A percentile compares a stretch with the other conserved stretches of the same genome.
These are phyloP conservation scores for Aplocera efformata DNA, from an alignment of 2,888 invertebrate species.

Conservation along the genomic window DNA sequence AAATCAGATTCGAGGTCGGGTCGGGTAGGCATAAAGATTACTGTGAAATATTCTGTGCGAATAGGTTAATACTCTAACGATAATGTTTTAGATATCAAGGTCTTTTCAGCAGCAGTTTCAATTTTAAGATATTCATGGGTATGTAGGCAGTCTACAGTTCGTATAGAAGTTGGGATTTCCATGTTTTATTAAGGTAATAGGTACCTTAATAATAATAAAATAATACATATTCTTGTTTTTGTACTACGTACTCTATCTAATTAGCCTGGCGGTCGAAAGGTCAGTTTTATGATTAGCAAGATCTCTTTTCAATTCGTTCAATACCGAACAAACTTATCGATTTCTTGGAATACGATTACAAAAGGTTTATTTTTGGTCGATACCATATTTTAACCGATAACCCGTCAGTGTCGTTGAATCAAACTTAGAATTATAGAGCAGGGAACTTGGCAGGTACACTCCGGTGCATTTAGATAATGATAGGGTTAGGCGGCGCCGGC, in stretches of 20 bases:
- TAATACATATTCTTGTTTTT: too few species aligned
- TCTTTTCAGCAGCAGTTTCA: too few species aligned
- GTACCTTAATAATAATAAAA: too few species aligned
- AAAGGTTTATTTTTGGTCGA: conserved; percentile 12
- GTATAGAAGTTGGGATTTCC: too few species aligned
- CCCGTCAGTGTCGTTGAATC: conserved; percentile 15
- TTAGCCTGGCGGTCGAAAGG: not conserved
- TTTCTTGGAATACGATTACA: conserved; percentile 14
- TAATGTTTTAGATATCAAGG: too few species aligned
- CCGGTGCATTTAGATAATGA: conserved; percentile 51
- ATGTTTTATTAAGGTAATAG: too few species aligned
- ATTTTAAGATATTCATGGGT: too few species aligned
- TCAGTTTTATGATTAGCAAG: conserved; percentile 11
- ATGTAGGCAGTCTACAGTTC: too few species aligned
- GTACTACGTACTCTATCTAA: too few species aligned
- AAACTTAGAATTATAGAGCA: conserved; percentile 29
- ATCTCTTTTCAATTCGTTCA: conserved; percentile 24
- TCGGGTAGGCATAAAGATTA: conserved; percentile 52
- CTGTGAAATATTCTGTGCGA: conserved; percentile 21
- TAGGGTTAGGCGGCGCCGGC: conserved; percentile 41
- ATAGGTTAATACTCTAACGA: conserved; percentile 15
- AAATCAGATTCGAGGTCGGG: conserved; percentile 62
- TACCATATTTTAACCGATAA: conserved; percentile 11
- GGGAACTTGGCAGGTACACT: conserved; percentile 41
- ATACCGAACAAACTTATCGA: conserved; percentile 20